These are phyloP conservation scores for Pheucticus melanocephalus DNA, from an alignment of 2,113 vertebrate species.

Conservation along the genomic window DNA sequence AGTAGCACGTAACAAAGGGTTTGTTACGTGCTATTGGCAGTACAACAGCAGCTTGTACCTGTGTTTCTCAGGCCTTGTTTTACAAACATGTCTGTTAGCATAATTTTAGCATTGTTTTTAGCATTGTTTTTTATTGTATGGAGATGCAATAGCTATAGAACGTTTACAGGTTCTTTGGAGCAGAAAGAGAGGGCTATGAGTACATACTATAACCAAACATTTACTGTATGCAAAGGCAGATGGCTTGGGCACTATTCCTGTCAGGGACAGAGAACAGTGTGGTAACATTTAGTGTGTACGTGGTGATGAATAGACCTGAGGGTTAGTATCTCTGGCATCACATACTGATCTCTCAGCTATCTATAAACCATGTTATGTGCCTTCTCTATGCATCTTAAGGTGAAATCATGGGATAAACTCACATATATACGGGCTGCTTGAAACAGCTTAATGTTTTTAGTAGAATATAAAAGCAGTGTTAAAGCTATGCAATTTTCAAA, in stretches of 20 bases:
- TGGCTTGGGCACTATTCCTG: neutral
- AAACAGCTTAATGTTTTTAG: neutral
- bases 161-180: neutral
- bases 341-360: neutral
- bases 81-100: neutral
- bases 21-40: neutral
- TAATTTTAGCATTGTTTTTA: neutral
- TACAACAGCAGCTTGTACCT: neutral
- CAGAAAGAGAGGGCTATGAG: neutral
- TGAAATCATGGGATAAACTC: neutral
- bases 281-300: rapidly evolving
- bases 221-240: neutral
- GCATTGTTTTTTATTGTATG: neutral
- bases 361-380: neutral
- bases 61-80: neutral
- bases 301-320: neutral
- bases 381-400: neutral
- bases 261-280: neutral
- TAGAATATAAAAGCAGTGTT: neutral
- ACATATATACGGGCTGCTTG: neutral
- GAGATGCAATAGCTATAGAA: neutral
- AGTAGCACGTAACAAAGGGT: neutral
- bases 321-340: neutral
- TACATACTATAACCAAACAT: neutral
- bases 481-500: neutral